A percentile compares a stretch with the other conserved stretches of the same genome.
These are phyloP conservation scores for Glareola pratincola DNA, from an alignment of 2,113 vertebrate species.

Conservation along the genomic window DNA sequence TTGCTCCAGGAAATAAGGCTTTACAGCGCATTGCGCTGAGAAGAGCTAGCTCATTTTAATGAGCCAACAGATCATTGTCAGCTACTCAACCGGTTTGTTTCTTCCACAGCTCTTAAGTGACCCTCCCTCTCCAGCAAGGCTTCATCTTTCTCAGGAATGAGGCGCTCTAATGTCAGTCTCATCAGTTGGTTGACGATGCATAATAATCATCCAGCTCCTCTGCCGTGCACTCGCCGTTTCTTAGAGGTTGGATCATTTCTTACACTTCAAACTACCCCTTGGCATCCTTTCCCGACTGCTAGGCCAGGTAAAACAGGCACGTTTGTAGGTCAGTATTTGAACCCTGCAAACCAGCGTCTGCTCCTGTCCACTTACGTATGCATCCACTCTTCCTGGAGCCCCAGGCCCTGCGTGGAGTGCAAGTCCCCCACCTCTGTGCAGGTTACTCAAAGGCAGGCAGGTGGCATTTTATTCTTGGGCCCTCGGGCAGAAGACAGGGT, in stretches of 20 bases:
- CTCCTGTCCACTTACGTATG: not conserved
- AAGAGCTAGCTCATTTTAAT: not conserved
- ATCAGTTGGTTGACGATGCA: not conserved
- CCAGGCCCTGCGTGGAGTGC: not conserved
- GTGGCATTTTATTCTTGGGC: conserved; percentile 86
- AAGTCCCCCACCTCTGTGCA: conserved; percentile 25
- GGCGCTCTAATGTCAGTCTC: not conserved
- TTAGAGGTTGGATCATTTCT: not conserved
- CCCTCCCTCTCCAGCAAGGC: not conserved
- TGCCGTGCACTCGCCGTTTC: not conserved
- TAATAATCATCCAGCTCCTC: not conserved
- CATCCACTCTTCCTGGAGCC: not conserved
- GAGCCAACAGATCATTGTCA: not conserved
- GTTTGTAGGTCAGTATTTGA: not conserved
- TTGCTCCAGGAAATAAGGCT: not conserved
- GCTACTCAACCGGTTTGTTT: not conserved
- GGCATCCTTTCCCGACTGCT: not conserved
- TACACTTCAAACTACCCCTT: not conserved
- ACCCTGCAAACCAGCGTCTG: not conserved
- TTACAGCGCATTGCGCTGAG: not conserved
- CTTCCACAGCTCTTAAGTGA: not conserved
- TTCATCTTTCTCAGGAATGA: not conserved
- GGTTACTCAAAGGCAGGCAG: conserved; percentile 79
- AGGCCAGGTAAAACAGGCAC: not conserved
- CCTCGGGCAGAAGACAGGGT: conserved; percentile 76